phyloP scores from a whole-genome alignment of 1,140 invertebrate species.

The Zaprionus camerounensis region DNA sequence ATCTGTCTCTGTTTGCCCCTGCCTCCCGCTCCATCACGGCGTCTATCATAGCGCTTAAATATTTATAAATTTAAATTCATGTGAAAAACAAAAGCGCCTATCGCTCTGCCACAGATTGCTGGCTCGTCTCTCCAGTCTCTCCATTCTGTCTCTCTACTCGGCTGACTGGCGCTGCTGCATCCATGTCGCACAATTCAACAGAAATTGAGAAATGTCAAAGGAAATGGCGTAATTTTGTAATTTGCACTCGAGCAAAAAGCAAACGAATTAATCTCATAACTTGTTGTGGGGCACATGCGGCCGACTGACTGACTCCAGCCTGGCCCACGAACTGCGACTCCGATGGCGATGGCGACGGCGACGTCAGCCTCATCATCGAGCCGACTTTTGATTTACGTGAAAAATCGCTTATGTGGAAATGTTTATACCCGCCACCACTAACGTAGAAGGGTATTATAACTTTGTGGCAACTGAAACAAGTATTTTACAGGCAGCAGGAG shows the following conservation, averaged over 20 bases:
- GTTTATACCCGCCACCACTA: constrained; percentile 2
- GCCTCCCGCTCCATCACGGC: constrained; percentile 13
- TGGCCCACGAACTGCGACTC: background rate
- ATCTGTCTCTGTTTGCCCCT: background rate
- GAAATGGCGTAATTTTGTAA: constrained; percentile 81
- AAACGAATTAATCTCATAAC: constrained; percentile 76
- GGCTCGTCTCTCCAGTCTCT: no score
- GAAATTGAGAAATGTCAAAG: constrained; percentile 78
- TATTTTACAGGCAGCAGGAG: no score
- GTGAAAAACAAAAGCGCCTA: constrained; percentile 76
- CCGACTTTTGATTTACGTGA: constrained; percentile 75
- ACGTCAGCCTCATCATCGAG: constrained; percentile 52
- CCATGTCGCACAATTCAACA: constrained; percentile 57
- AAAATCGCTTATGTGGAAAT: constrained; percentile 81
- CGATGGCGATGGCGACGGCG: background rate
- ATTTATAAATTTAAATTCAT: constrained; percentile 81
- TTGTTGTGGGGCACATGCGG: constrained; percentile 45
- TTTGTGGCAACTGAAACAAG: no score
- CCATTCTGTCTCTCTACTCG: background rate
- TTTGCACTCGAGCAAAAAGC: constrained; percentile 79
- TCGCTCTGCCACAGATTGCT: constrained; percentile 21
- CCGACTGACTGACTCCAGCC: background rate
- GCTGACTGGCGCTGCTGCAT: constrained; percentile 41
- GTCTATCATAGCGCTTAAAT: constrained; percentile 78
- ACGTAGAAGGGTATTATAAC: no score